These are phyloP conservation scores for Tyria jacobaeae DNA, from an alignment of 2,888 invertebrate genomes.

Conservation along the genomic window DNA sequence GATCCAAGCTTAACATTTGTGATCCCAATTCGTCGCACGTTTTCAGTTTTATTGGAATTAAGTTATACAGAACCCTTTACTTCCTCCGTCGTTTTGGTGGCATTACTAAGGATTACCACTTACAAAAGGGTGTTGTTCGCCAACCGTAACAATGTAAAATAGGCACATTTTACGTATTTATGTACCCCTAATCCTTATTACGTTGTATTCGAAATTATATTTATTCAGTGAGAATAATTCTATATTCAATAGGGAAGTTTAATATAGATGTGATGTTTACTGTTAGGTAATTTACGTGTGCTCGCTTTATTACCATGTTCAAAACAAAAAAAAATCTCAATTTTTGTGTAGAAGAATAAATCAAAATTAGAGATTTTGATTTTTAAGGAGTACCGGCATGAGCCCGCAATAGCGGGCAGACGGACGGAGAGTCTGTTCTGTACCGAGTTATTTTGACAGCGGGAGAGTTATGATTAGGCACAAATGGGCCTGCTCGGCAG, in stretches of 20 bases:
- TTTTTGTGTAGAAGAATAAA: too few species aligned
- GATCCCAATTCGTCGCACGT: slow-evolving; percentile 76
- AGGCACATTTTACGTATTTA: slow-evolving; percentile 51
- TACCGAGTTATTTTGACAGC: too few species aligned
- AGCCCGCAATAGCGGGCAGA: too few species aligned
- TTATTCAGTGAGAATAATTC: slow-evolving; percentile 38
- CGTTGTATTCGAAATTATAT: slow-evolving; percentile 46
- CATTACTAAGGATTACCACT: slow-evolving; percentile 73
- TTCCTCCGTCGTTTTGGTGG: slow-evolving; percentile 71
- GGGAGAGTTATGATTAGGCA: too few species aligned
- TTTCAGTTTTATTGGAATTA: slow-evolving; percentile 82
- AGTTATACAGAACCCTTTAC: slow-evolving; percentile 79
- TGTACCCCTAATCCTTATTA: slow-evolving; percentile 53
- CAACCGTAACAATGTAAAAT: slow-evolving; percentile 56
- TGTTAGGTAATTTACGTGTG: background rate
- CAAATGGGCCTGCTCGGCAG: too few species aligned
- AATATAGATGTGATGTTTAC: background rate
- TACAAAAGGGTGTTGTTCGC: slow-evolving; percentile 58
- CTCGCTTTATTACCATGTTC: background rate
- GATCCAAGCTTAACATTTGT: slow-evolving; percentile 48
- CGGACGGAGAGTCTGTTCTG: too few species aligned
- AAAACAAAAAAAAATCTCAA: background rate
- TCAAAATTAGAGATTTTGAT: too few species aligned
- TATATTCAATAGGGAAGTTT: slow-evolving; percentile 22
- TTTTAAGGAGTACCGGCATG: too few species aligned